Evolutionary conservation across 2,888 invertebrate species (phyloP).

Genomic region (Athetis lepigone): DNA sequence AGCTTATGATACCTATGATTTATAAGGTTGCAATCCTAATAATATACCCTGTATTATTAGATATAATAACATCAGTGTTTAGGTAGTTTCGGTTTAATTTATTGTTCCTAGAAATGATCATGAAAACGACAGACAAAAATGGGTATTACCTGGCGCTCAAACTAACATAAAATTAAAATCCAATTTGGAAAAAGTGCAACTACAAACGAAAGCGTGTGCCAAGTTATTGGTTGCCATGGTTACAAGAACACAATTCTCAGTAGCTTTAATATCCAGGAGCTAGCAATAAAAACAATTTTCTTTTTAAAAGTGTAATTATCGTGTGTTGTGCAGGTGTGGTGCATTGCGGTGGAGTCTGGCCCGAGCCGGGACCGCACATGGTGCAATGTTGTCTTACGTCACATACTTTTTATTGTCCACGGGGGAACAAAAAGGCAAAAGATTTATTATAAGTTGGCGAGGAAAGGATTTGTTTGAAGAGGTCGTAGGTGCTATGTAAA

Average conservation of each 20-base stretch:
- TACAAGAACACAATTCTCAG: conserved; percentile 21
- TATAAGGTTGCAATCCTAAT: background rate
- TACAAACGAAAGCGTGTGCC: background rate
- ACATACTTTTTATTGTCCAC: conserved; percentile 34
- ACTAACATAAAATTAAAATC: conserved; percentile 8
- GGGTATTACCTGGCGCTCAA: background rate
- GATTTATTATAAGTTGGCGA: conserved; percentile 34
- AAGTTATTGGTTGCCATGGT: conserved; percentile 10
- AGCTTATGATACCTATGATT: background rate
- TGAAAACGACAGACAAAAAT: background rate
- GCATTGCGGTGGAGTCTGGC: conserved; percentile 55
- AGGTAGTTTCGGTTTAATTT: background rate
- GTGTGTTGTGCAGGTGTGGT: conserved; percentile 38
- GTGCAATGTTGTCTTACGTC: conserved; percentile 45
- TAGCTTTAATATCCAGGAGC: conserved; percentile 9
- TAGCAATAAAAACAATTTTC: conserved; percentile 21
- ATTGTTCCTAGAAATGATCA: conserved; percentile 17
- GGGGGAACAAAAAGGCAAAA: conserved; percentile 23
- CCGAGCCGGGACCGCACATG: conserved; percentile 37
- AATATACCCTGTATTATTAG: conserved; percentile 13
- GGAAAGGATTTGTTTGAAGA: conserved; percentile 39
- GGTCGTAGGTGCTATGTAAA: conserved; percentile 9
- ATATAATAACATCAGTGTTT: background rate
- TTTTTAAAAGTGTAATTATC: conserved; percentile 45
- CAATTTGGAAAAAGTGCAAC: background rate